Conservation (phyloP, 2,888 invertebrate species). For the Argyra leucocephala region DNA sequence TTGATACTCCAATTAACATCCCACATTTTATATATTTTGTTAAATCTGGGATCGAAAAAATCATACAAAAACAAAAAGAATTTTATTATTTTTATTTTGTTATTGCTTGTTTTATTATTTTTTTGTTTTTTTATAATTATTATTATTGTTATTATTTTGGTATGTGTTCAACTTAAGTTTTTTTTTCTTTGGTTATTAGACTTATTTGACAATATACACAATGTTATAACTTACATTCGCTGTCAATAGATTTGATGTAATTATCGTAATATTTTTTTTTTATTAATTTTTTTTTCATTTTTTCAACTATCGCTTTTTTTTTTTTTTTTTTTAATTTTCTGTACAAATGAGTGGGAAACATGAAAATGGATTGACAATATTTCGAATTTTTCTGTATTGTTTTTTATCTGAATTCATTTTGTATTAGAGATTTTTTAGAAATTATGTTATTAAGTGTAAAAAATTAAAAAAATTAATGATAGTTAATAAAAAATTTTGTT, state of each 20-base stretch:
- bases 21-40: background rate
- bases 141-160: background rate
- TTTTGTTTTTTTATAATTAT: too few species aligned
- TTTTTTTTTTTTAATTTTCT: background rate
- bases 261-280: background rate
- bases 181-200: background rate
- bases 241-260: background rate
- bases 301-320: too few species aligned
- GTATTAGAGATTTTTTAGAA: too few species aligned
- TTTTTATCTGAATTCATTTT: too few species aligned
- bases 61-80: background rate
- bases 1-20: conserved; percentile 9
- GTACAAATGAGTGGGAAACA: background rate
- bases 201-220: conserved; percentile 6
- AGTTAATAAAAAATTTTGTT: too few species aligned
- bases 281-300: background rate
- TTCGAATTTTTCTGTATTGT: too few species aligned
- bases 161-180: background rate
- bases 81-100: background rate
- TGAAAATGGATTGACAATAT: background rate
- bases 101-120: too few species aligned
- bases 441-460: too few species aligned
- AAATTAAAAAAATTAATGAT: too few species aligned
- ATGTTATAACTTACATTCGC: background rate
- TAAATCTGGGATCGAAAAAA: background rate